Percentiles rank a stretch among this genome's conserved stretches.
Conservation (phyloP, 2,113 vertebrate genomes). For the Brachyhypopomus gauderio region DNA sequence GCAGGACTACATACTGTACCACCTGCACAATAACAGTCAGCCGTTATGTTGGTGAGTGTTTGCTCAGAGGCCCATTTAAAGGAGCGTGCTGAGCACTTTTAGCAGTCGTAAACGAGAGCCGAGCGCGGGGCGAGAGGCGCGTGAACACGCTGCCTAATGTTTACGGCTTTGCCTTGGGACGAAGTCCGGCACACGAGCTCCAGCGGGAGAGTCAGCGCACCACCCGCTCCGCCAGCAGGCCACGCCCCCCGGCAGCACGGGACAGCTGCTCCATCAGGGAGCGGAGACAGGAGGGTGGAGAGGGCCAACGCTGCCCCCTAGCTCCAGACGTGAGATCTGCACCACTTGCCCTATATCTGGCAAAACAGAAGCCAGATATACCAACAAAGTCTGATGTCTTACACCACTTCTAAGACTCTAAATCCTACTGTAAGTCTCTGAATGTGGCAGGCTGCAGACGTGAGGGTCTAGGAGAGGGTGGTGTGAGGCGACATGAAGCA, state of each 20-base stretch:
- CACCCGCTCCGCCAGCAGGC: constrained; percentile 78
- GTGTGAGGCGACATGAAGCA: not conserved
- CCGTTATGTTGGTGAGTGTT: constrained; percentile 31
- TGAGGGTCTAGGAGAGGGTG: not conserved
- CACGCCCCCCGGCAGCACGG: constrained; percentile 72
- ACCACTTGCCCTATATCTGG: not conserved
- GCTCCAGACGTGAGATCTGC: constrained; percentile 8
- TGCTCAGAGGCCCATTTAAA: constrained; percentile 36
- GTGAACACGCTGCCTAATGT: constrained; percentile 70
- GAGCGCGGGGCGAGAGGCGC: constrained; percentile 56
- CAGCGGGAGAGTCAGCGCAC: constrained; percentile 75
- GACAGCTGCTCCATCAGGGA: constrained; percentile 71
- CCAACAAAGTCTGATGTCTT: constrained; percentile 7
- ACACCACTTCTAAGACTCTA: constrained; percentile 13
- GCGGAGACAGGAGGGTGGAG: constrained; percentile 45
- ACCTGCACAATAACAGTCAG: constrained; percentile 35
- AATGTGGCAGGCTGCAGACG: constrained; percentile 23
- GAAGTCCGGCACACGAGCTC: constrained; percentile 62
- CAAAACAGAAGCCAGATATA: not conserved
- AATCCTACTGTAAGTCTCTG: not conserved
- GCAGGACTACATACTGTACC: constrained; percentile 3
- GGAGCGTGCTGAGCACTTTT: constrained; percentile 45
- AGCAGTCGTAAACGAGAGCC: constrained; percentile 41
- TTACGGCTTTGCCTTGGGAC: constrained; percentile 75
- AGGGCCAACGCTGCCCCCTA: constrained; percentile 53